These are phyloP conservation scores for Petrocephalus sullivani DNA, from an alignment of 2,797 vertebrate species.

Conservation along the genomic window DNA sequence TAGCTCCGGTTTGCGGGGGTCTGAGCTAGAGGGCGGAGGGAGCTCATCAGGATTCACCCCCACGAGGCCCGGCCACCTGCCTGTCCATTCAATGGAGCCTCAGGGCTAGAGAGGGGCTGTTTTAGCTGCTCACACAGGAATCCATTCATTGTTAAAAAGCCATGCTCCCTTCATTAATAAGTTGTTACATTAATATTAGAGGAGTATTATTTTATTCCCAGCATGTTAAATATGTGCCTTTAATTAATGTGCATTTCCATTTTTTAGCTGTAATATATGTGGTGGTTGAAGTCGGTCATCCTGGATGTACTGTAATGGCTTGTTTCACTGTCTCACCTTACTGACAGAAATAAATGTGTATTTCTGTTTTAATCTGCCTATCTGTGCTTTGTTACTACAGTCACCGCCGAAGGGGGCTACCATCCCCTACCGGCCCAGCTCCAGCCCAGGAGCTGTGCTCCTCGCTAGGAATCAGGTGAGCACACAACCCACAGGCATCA, in stretches of 20 bases:
- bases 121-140: neutral
- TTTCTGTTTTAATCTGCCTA: neutral
- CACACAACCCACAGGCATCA: neutral
- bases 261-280: neutral
- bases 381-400: constrained; percentile 45
- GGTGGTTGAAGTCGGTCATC: neutral
- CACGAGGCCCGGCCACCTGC: neutral
- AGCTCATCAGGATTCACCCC: neutral
- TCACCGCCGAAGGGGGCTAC: constrained; percentile 93
- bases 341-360: neutral
- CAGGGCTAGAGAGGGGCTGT: neutral
- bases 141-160: neutral
- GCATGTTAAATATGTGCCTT: neutral
- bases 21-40: neutral
- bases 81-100: neutral
- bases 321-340: neutral
- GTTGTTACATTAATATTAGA: neutral
- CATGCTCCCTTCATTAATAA: neutral
- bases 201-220: constrained; percentile 5
- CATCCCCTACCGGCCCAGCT: constrained; percentile 85
- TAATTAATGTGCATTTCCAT: neutral
- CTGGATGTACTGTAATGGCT: neutral
- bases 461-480: constrained; percentile 87
- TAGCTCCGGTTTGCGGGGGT: neutral
- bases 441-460: constrained; percentile 75